A percentile compares a stretch with the other conserved stretches of the same genome.
These are phyloP conservation scores for Bathynomus jamesi DNA, from an alignment of 1,140 invertebrate genomes.

Conservation along the genomic window DNA sequence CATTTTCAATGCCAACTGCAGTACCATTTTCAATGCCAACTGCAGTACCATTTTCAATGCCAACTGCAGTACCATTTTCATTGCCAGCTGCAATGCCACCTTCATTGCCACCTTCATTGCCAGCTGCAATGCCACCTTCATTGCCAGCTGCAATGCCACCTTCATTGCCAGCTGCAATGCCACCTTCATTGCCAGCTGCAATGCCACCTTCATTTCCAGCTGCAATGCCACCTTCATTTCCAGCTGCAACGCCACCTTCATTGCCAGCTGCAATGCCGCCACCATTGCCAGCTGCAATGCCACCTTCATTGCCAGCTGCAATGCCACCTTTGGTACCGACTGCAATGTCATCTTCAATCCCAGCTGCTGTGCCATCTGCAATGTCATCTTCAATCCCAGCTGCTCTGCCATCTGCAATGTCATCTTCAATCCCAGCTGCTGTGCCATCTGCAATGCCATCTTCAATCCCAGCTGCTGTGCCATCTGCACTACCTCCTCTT, in stretches of 20 bases:
- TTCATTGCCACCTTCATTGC: not conserved
- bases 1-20: not conserved
- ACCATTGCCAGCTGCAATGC: conserved; percentile 35
- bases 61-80: not conserved
- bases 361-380: not conserved
- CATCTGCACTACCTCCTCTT: not conserved
- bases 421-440: not conserved
- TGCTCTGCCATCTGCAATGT: not conserved
- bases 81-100: not conserved
- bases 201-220: not conserved
- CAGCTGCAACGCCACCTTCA: not conserved
- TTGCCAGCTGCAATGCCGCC: not conserved
- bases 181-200: not conserved
- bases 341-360: conserved; percentile 3
- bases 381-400: not conserved
- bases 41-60: not conserved
- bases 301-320: conserved; percentile 39
- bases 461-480: not conserved
- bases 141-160: not conserved
- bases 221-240: not conserved
- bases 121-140: not conserved
- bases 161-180: not conserved
- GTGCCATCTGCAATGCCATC: not conserved
- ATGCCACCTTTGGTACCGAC: not conserved
- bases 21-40: not conserved